Percentiles rank a stretch among this genome's conserved stretches.
These are phyloP conservation scores for Parascotia fuliginaria DNA, from an alignment of 2,888 invertebrate species.

Conservation along the genomic window DNA sequence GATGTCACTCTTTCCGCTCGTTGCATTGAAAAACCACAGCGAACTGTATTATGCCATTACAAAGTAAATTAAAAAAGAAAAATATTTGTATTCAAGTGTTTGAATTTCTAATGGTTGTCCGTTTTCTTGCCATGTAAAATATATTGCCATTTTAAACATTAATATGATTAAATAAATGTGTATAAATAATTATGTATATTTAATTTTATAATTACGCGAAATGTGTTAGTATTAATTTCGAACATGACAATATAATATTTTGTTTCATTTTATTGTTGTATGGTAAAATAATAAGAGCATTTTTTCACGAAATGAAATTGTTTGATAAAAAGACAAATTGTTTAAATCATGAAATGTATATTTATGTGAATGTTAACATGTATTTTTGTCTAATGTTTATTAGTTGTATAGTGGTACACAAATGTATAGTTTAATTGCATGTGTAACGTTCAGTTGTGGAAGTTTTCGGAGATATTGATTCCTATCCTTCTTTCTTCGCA, in stretches of 20 bases:
- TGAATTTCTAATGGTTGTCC: background rate
- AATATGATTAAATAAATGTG: conserved; percentile 7
- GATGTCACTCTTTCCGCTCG: too few relatives aligned
- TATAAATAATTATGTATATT: conserved; percentile 8
- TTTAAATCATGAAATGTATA: conserved; percentile 31
- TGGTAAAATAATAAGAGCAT: conserved; percentile 29
- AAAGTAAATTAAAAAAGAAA: too few relatives aligned
- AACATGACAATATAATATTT: too few relatives aligned
- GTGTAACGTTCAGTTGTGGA: background rate
- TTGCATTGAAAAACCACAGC: too few relatives aligned
- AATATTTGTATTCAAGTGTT: background rate
- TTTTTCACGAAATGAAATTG: conserved; percentile 31
- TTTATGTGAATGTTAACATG: conserved; percentile 32
- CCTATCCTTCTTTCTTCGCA: too few relatives aligned
- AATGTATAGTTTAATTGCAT: background rate
- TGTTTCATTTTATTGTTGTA: too few relatives aligned
- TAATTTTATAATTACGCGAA: background rate
- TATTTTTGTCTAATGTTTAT: conserved; percentile 21
- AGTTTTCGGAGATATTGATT: too few relatives aligned
- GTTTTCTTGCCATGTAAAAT: conserved; percentile 11
- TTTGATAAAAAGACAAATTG: conserved; percentile 51
- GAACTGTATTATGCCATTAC: too few relatives aligned
- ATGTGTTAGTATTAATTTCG: too few relatives aligned
- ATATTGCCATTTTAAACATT: conserved; percentile 9
- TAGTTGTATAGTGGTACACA: background rate